Base-by-base conservation (phyloP, 2,797 vertebrate species). In the Crenuchus spilurus region DNA sequence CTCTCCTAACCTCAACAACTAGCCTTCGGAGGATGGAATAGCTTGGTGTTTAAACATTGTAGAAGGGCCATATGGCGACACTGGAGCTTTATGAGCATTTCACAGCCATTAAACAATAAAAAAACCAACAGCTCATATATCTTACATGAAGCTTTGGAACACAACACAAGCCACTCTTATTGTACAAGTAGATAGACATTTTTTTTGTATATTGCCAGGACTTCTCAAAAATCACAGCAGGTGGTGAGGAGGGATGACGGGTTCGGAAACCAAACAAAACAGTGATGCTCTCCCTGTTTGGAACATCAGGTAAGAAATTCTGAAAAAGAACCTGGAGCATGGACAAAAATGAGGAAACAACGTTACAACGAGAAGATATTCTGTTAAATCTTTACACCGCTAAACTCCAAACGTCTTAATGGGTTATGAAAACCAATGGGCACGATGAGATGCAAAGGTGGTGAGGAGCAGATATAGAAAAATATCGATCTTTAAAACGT, bases 401-500 rank as follows among this genome's bases (percentile, higher is more conserved):
- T 48, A 31, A 62, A 68, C 80, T 72, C 42, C 58, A 52, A 39
- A 61, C 48, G 28, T 28, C 51, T 37, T 6, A 30, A 57, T 60
- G 75, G 35, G 55, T 72, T 60, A 72, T 26, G 52, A 68, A 65
- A 77, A 72, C 54, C 58, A 44, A 74, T 70, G 66, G 66, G 58
- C 61, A 61, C 39, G 9, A 73, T 80, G 67, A 61, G 55, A 65
- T 72, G 68, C 8, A 42, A 55, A 70, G 72, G 26, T 48, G 71
- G 80, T 82, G 83, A 80, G 84, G 82, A 89, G 88, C 87, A 90
- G 86, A 90, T 92, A 90, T 92, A 94, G 86, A 93, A 94, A 94
- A 92, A 92, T 93, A 93, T 88, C 88, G 77, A 91, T 91, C 89
- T 90, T 91, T 83, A 87, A 91, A 91, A 90, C 78, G 85, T 86